A percentile compares a stretch with the other conserved stretches of the same genome.
Conservation (phyloP, 2,888 invertebrate genomes). For the Pollenia amentaria region DNA sequence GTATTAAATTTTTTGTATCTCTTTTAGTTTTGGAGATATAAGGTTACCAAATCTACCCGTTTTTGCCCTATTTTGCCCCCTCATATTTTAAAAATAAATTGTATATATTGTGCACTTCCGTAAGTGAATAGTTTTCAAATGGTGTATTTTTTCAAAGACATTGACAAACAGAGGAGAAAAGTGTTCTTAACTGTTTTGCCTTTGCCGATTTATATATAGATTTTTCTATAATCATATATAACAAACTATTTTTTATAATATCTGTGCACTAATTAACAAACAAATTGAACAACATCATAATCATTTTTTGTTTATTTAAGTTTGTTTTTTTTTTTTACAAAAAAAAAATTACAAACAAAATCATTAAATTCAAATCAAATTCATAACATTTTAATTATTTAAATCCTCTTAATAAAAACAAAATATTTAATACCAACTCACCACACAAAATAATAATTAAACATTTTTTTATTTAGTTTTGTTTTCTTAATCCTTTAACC, state of each 20-base stretch:
- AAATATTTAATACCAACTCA: constrained; percentile 79
- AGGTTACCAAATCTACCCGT: too few relatives aligned
- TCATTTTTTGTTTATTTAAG: constrained; percentile 27
- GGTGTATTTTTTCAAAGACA: too few relatives aligned
- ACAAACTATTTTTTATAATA: constrained; percentile 28
- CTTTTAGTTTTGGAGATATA: too few relatives aligned
- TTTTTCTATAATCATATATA: not conserved
- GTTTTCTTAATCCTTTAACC: constrained; percentile 49
- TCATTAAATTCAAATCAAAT: constrained; percentile 59
- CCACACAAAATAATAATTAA: constrained; percentile 83
- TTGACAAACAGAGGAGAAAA: too few relatives aligned
- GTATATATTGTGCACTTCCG: too few relatives aligned
- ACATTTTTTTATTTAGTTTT: constrained; percentile 13
- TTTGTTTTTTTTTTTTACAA: constrained; percentile 6
- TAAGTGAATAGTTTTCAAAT: too few relatives aligned
- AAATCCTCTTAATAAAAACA: constrained; percentile 75
- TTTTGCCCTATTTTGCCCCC: too few relatives aligned
- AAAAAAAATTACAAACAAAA: constrained; percentile 26
- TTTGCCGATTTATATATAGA: not conserved
- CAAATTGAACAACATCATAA: constrained; percentile 40
- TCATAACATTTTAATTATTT: constrained; percentile 75
- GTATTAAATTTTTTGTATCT: too few relatives aligned
- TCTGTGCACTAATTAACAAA: constrained; percentile 33
- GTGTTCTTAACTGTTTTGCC: too few relatives aligned
- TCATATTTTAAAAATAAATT: too few relatives aligned